Evolutionary conservation across 2,797 vertebrate species (phyloP), one percentile per base, ranked within the genome.

Genomic region (Acrossocheilus fasciatus): DNA sequence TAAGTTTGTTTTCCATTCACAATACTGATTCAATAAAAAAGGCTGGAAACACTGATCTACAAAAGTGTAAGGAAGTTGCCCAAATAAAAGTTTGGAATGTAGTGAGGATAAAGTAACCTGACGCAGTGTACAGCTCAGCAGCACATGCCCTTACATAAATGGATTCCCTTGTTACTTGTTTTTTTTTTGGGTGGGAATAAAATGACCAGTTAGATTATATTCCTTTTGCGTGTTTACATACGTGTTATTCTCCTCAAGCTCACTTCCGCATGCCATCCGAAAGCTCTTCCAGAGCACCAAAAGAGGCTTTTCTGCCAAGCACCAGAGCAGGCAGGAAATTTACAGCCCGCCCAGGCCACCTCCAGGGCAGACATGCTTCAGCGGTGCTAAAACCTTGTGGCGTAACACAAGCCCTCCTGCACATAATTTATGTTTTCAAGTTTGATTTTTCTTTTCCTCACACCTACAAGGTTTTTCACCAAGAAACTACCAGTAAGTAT

Each of bases 401-500:
- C 88, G 89, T 91, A 92, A 89, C 91, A 88, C 90, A 87, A 87
- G 43, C 85, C 57, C 70, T 75, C 70, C 78, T 81, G 30, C 57
- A 74, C 78, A 92, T 91, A 93, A 93, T 93, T 93, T 92, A 91
- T 92, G 85, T 92, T 91, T 94, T 94, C 89, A 89, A 93, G 91
- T 95, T 94, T 93, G 90, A 93, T 94, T 95, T 94, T 91, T 78
- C 36, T 83, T 30, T 72, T 74, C 64, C 81, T 78, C 59, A 20
- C 59, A 47, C 64, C 83, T 59, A 41, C 66, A 89, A 85, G 68
- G 77, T 83, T 90, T 85, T 84, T 87, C 5, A 84, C 82, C 91
- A 90, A 88, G 93, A 94, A 92, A 94, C 92, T 93, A 91, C 91
- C 89, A 90, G 91, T 90, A 90, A 93, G 88, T 92, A 94, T 93